phyloP scores from a whole-genome alignment of 2,113 vertebrate species.

The Archilochus colubris region DNA sequence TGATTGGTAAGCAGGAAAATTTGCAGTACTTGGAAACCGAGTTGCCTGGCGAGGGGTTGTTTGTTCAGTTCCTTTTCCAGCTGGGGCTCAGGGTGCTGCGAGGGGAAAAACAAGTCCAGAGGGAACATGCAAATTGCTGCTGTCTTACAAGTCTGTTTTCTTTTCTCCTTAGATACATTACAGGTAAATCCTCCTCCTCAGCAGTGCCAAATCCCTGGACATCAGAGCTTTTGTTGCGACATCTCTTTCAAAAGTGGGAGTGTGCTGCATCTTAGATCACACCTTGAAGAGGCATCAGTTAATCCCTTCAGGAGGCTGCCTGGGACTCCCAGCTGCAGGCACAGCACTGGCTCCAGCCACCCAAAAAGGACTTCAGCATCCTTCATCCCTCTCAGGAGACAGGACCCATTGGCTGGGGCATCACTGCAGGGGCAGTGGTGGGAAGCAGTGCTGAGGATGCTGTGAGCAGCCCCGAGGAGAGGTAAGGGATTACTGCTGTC shows the following conservation, averaged over 20 bases:
- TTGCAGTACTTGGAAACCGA: not conserved
- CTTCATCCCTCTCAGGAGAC: rapidly evolving
- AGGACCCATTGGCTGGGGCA: not conserved
- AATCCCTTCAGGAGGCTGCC: not conserved
- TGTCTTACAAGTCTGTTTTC: constrained; percentile 4
- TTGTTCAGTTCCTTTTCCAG: not conserved
- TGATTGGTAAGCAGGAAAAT: not conserved
- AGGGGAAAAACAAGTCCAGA: constrained; percentile 43
- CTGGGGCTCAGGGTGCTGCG: not conserved
- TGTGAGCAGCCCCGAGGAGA: not conserved
- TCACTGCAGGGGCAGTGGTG: not conserved
- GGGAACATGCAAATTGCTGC: constrained; percentile 16
- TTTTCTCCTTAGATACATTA: not conserved
- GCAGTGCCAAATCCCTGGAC: not conserved
- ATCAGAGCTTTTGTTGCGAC: not conserved
- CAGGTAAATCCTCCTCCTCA: constrained; percentile 25
- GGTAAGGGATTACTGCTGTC: not conserved
- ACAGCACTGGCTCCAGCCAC: not conserved
- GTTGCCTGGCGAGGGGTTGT: not conserved
- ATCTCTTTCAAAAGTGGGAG: not conserved
- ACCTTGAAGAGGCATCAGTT: not conserved
- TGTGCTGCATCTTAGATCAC: not conserved
- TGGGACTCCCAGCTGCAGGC: not conserved
- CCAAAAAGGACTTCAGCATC: not conserved
- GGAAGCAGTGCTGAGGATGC: no score